phyloP scores from a whole-genome alignment of 2,888 invertebrate genomes.

The Thymelicus acteon region DNA sequence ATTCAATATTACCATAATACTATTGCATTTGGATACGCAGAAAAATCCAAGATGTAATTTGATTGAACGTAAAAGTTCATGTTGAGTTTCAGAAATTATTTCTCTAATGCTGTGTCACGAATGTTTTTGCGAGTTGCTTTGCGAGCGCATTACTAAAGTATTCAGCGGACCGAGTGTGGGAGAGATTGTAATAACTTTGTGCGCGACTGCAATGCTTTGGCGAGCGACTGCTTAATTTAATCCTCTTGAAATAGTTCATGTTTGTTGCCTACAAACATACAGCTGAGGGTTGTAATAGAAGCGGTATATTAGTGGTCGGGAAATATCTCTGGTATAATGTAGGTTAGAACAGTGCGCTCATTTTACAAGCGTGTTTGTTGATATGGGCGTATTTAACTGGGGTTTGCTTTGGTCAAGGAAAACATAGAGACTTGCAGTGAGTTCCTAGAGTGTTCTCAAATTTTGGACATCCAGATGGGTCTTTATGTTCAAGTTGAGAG shows the following conservation, averaged over 20 bases:
- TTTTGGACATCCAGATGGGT: too few relatives aligned
- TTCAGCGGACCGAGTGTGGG: slow-evolving; percentile 3
- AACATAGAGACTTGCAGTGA: too few relatives aligned
- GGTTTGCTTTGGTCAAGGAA: too few relatives aligned
- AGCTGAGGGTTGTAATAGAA: not conserved
- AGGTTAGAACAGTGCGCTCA: too few relatives aligned
- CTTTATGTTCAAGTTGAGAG: too few relatives aligned
- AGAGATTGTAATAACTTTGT: slow-evolving; percentile 14
- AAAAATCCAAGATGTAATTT: not conserved
- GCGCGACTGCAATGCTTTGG: slow-evolving; percentile 19
- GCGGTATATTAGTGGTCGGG: too few relatives aligned
- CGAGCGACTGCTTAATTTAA: slow-evolving; percentile 1
- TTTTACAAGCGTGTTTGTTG: too few relatives aligned
- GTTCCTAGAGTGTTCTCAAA: too few relatives aligned
- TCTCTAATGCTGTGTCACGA: not conserved
- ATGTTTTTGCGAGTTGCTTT: not conserved
- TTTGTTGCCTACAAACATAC: not conserved
- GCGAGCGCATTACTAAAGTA: slow-evolving; percentile 3
- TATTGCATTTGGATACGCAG: too few relatives aligned
- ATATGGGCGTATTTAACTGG: too few relatives aligned
- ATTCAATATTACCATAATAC: too few relatives aligned
- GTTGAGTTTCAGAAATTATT: not conserved
- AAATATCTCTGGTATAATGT: too few relatives aligned
- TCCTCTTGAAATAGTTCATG: slow-evolving; percentile 4
- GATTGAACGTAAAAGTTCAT: not conserved